Evolutionary conservation across 2,113 vertebrate genomes (phyloP).

Genomic region (Elachura formosa): DNA sequence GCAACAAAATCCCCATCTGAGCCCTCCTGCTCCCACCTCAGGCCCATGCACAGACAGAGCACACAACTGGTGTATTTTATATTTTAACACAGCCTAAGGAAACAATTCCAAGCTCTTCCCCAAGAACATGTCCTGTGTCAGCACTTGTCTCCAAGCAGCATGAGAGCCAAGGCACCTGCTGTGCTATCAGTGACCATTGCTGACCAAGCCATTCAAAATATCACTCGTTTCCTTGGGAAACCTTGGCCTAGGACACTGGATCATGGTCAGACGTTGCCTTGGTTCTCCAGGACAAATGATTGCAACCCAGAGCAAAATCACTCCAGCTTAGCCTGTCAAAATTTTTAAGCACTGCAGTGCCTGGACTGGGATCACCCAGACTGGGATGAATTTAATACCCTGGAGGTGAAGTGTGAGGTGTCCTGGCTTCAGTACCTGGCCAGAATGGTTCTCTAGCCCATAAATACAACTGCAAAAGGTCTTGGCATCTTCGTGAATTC

Average conservation of each 20-base stretch:
- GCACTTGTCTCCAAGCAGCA: not conserved
- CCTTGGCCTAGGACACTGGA: rapidly evolving
- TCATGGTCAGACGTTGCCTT: not conserved
- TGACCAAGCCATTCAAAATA: not conserved
- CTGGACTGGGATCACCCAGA: rapidly evolving
- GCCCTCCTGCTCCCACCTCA: not conserved
- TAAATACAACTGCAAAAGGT: not conserved
- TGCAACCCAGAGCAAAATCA: not conserved
- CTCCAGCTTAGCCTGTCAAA: rapidly evolving
- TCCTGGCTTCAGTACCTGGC: not conserved
- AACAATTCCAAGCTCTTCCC: not conserved
- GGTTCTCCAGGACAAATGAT: not conserved
- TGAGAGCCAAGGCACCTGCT: not conserved
- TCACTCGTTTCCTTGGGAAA: not conserved
- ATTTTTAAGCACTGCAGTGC: not conserved
- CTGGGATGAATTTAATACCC: not conserved
- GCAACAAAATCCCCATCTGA: rapidly evolving
- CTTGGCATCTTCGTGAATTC: not conserved
- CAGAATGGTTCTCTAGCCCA: not conserved
- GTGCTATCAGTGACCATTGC: rapidly evolving
- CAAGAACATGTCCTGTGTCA: rapidly evolving
- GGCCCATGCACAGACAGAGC: rapidly evolving
- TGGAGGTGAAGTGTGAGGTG: not conserved
- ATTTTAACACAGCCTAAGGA: not conserved
- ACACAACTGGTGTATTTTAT: rapidly evolving